phyloP scores from a whole-genome alignment of 92 coral and sea anemone genomes.

The Muricea muricata region DNA sequence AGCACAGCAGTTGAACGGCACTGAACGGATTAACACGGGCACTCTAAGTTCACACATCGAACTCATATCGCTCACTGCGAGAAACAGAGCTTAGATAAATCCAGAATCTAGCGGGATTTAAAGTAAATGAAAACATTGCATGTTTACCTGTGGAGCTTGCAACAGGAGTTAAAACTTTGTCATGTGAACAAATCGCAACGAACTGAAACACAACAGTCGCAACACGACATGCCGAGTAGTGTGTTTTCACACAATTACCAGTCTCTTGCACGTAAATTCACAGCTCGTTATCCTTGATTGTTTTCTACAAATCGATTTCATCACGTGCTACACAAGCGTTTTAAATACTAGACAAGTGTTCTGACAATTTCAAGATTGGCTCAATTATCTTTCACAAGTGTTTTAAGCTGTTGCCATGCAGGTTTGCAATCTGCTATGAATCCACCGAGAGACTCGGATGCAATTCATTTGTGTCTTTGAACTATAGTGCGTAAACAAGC shows the following conservation, averaged over 20 bases:
- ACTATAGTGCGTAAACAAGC: neutral
- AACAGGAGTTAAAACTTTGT: neutral
- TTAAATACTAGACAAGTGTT: neutral
- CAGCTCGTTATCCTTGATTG: no score
- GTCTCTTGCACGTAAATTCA: no score
- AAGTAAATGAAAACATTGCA: neutral
- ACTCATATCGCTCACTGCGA: slow-evolving; percentile 24
- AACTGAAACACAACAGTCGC: no score
- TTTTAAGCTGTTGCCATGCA: neutral
- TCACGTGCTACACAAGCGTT: neutral
- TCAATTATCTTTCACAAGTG: neutral
- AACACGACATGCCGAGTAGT: no score
- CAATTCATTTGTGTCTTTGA: no score
- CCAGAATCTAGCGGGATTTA: neutral
- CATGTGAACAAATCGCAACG: no score
- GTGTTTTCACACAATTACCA: no score
- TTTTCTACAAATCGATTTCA: neutral
- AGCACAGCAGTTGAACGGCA: slow-evolving; percentile 31
- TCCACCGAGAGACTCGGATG: no score
- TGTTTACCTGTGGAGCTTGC: neutral
- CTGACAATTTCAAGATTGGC: neutral
- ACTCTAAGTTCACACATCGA: neutral
- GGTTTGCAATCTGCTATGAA: no score
- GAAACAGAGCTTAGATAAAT: slow-evolving; percentile 6
- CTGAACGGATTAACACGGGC: neutral